These are phyloP conservation scores for Zaprionus lachaisei DNA, from an alignment of 1,140 invertebrate species.

Conservation along the genomic window DNA sequence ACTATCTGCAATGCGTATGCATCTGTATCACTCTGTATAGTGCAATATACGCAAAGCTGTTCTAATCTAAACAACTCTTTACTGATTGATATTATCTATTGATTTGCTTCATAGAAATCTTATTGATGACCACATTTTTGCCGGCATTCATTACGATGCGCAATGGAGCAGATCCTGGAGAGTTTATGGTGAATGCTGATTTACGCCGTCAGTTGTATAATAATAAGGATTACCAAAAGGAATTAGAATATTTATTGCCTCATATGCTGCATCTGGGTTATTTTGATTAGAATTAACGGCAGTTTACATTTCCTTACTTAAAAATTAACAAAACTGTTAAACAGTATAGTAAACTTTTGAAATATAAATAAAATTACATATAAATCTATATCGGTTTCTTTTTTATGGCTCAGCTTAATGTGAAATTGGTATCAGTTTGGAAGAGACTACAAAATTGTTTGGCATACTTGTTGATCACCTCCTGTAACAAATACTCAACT, in stretches of 20 bases:
- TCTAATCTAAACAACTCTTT: neutral
- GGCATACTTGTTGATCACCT: too few relatives aligned
- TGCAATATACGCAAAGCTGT: too few relatives aligned
- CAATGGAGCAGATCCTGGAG: slow-evolving; percentile 28
- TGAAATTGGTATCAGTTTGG: too few relatives aligned
- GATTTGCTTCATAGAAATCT: slow-evolving; percentile 27
- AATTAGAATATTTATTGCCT: slow-evolving; percentile 45
- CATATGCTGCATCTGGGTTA: slow-evolving; percentile 50
- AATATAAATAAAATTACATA: too few relatives aligned
- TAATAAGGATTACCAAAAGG: slow-evolving; percentile 10
- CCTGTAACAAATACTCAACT: too few relatives aligned
- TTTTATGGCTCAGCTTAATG: too few relatives aligned
- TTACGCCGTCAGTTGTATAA: slow-evolving; percentile 1
- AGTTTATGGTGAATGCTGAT: slow-evolving; percentile 18
- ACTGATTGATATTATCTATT: neutral
- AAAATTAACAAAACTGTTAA: too few relatives aligned
- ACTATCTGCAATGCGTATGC: neutral
- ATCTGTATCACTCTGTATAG: too few relatives aligned
- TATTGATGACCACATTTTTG: slow-evolving; percentile 48
- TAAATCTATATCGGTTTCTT: too few relatives aligned
- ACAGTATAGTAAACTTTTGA: too few relatives aligned
- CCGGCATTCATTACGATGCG: slow-evolving; percentile 27
- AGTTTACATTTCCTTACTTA: too few relatives aligned
- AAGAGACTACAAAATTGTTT: too few relatives aligned
- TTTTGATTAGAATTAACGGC: slow-evolving; percentile 37